Evolutionary conservation across 2,888 invertebrate species (phyloP).

Genomic region (Scotopteryx bipunctaria): DNA sequence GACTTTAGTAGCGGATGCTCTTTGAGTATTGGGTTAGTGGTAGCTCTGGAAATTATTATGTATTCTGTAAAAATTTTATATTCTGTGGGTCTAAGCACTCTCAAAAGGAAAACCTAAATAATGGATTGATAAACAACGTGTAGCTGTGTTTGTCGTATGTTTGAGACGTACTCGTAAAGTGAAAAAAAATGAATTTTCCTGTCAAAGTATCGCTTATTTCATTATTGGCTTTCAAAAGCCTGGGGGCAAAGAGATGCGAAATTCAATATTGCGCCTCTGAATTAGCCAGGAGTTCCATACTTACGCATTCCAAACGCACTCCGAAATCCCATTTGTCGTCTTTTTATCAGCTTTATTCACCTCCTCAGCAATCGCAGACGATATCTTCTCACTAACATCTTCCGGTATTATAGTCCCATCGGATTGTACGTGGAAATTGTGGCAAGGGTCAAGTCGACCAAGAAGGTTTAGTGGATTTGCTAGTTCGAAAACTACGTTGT

Average conservation of each 20-base stretch:
- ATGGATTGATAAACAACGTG: too few species aligned
- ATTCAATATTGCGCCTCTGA: too few species aligned
- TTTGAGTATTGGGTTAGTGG: too few species aligned
- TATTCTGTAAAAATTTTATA: too few species aligned
- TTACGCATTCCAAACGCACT: slow-evolving; percentile 57
- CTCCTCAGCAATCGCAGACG: slow-evolving; percentile 51
- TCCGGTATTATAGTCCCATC: slow-evolving; percentile 59
- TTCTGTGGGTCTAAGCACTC: too few species aligned
- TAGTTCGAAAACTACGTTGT: slow-evolving; percentile 83
- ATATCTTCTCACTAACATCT: slow-evolving; percentile 47
- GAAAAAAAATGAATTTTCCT: too few species aligned
- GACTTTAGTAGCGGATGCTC: slow-evolving; percentile 43
- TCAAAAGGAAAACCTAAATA: neutral
- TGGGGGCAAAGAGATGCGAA: too few species aligned
- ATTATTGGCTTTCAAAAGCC: too few species aligned
- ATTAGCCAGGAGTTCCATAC: too few species aligned
- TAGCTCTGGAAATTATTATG: neutral
- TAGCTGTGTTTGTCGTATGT: too few species aligned
- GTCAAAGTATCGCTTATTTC: too few species aligned
- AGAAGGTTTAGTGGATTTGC: slow-evolving; percentile 73
- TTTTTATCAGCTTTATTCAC: slow-evolving; percentile 60
- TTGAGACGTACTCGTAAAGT: too few species aligned
- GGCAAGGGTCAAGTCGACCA: slow-evolving; percentile 56
- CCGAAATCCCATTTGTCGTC: slow-evolving; percentile 54
- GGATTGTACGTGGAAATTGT: slow-evolving; percentile 59